Conservation (phyloP, 2,797 vertebrate species). For the Petrocephalus sullivani region DNA sequence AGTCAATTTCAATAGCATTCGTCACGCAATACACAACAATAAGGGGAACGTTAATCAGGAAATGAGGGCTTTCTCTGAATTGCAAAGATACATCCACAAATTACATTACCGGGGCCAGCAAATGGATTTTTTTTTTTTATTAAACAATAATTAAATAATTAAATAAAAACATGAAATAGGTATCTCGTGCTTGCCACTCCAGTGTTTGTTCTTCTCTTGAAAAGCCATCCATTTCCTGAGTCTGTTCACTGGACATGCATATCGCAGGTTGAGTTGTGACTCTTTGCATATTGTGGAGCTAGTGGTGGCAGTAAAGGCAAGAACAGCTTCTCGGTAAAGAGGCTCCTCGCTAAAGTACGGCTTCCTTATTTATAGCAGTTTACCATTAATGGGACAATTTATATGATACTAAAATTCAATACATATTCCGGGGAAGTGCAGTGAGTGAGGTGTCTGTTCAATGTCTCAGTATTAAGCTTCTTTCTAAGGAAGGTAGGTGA, state of each 20-base stretch:
- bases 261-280: neutral
- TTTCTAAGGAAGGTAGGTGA: neutral
- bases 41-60: neutral
- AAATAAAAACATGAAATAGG: neutral
- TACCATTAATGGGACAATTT: neutral
- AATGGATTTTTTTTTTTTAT: slow-evolving; percentile 3
- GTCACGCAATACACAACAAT: neutral
- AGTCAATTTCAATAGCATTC: slow-evolving; percentile 57
- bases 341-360: neutral
- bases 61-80: neutral
- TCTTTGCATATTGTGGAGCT: neutral
- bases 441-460: neutral
- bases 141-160: neutral
- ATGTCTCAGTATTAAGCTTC: neutral
- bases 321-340: neutral
- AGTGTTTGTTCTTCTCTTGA: neutral
- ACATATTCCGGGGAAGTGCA: neutral
- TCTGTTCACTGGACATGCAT: neutral
- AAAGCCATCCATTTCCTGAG: neutral
- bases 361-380: neutral
- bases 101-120: neutral
- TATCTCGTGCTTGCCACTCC: neutral
- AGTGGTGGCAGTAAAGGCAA: neutral
- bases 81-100: neutral
- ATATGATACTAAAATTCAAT: neutral